Percentiles rank a stretch among this genome's conserved stretches.
phyloP scores from a whole-genome alignment of 2,113 vertebrate genomes.

The Colius striatus region DNA sequence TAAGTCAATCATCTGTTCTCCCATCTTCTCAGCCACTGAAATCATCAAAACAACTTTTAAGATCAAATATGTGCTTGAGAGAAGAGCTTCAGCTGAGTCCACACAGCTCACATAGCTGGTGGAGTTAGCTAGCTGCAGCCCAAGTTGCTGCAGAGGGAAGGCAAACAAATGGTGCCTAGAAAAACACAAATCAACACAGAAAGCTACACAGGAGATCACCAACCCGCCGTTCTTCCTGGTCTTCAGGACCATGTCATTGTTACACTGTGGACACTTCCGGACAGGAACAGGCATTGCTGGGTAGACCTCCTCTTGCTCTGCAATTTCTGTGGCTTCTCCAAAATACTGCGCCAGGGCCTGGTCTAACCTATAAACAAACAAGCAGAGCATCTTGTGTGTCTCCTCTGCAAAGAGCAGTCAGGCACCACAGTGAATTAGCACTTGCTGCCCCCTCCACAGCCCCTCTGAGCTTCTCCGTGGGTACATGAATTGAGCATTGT shows the following conservation, averaged over 20 bases:
- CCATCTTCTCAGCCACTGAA: not conserved
- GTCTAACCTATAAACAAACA: conserved; percentile 82
- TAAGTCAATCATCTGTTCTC: fast-evolving
- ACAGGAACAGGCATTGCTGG: conserved; percentile 79
- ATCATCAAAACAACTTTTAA: not conserved
- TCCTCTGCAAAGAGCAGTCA: not conserved
- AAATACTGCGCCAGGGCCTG: conserved; percentile 92
- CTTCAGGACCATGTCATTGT: conserved; percentile 92
- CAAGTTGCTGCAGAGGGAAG: not conserved
- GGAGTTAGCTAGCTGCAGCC: not conserved
- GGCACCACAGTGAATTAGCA: not conserved
- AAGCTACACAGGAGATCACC: conserved; percentile 17
- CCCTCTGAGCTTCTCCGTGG: not conserved
- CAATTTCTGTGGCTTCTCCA: conserved; percentile 80
- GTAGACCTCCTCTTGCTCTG: conserved; percentile 80
- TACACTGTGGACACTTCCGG: conserved; percentile 91
- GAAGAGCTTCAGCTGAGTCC: not conserved
- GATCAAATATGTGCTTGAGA: not conserved
- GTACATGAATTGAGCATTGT: fast-evolving
- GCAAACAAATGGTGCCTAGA: not conserved
- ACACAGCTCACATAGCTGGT: not conserved
- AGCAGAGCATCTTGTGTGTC: not conserved
- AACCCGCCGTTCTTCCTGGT: conserved; percentile 88
- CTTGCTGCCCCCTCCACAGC: not conserved
- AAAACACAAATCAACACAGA: not conserved